Evolutionary conservation across 2,888 invertebrate genomes (phyloP), one percentile per base, ranked within the genome.

Genomic region (Lymantria dispar): DNA sequence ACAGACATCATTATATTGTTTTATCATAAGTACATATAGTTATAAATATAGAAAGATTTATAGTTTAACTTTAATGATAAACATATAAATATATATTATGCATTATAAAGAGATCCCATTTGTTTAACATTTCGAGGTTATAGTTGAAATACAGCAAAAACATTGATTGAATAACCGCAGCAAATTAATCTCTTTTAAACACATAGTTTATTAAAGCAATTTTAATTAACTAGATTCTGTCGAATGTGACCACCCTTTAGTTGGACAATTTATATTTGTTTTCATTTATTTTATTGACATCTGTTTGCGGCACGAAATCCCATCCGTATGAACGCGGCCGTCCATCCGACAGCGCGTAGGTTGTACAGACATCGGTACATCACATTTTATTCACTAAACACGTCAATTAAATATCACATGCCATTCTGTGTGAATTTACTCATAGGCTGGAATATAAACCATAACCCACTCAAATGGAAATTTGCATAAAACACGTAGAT

Each of bases 391-490:
- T 82, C 85, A 80, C 85, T 33, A 33, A 33, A 33, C 33, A 84
- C 87, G 85, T 87, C 89, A 85, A 87, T 86, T 87, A 83, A 83
- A 85, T 83, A 82, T 87, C 86, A 83, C 83, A 75, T 74, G 73
- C 86, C 80, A 86, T 85, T 80, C 85, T 79, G 67, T 78, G 78
- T 74, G 76, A 88, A 87, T 89, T 83, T 80, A 83, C 82, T 72
- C 87, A 83, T 78, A 80, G 78, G 75, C 68, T 78, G 71, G 78
- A 83, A 85, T 76, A 85, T 87, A 80, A 83, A 74, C 81, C 72
- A 85, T 87, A 80, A 83, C 74, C 81, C 72, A 75, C 72, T 77
- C 83, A 80, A 83, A 85, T 83, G 85, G 76, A 80, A 83, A 88
- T 87, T 87, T 87, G 73, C 86, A 88, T 89, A 80, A 85, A 86